Percentiles rank a stretch among this genome's conserved stretches.
These are phyloP conservation scores for Gobionotothen gibberifrons DNA, from an alignment of 2,797 vertebrate species.

Conservation along the genomic window DNA sequence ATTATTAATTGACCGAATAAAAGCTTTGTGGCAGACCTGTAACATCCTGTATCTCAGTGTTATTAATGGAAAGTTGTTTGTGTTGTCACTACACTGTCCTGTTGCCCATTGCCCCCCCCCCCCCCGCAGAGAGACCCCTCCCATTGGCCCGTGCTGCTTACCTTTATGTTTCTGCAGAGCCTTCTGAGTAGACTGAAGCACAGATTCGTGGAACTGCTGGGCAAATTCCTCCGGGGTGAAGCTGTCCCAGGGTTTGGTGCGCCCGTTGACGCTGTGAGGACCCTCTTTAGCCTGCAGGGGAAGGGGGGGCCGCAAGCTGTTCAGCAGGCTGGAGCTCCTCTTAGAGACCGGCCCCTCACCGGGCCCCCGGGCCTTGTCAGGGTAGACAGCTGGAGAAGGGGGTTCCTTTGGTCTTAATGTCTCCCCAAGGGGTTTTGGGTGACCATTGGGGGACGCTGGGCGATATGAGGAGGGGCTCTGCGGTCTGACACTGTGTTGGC, in stretches of 20 bases:
- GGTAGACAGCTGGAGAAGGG: conserved; percentile 70
- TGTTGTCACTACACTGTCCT: neutral
- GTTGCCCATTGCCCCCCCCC: neutral
- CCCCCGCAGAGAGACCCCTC: neutral
- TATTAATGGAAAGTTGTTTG: neutral
- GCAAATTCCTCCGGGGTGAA: conserved; percentile 96
- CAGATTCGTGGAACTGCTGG: conserved; percentile 98
- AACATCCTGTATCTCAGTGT: neutral
- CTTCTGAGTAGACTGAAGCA: conserved; percentile 98
- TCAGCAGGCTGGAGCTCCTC: conserved; percentile 91
- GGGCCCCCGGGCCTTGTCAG: conserved; percentile 87
- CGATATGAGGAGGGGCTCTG: conserved; percentile 79
- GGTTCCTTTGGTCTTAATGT: conserved; percentile 87
- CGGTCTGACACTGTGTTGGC: conserved; percentile 77
- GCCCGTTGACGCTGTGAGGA: conserved; percentile 90
- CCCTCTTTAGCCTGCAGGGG: conserved; percentile 89
- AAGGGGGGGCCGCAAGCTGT: conserved; percentile 88
- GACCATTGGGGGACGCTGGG: conserved; percentile 82
- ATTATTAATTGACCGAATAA: neutral
- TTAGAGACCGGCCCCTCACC: conserved; percentile 83
- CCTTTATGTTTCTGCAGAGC: conserved; percentile 98
- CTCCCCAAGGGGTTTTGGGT: conserved; percentile 85
- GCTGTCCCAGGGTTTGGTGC: conserved; percentile 94
- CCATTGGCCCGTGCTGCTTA: conserved; percentile 49
- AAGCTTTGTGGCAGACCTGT: neutral